Conservation (phyloP, 2,888 invertebrate genomes). For the Tetramorium bicarinatum region DNA sequence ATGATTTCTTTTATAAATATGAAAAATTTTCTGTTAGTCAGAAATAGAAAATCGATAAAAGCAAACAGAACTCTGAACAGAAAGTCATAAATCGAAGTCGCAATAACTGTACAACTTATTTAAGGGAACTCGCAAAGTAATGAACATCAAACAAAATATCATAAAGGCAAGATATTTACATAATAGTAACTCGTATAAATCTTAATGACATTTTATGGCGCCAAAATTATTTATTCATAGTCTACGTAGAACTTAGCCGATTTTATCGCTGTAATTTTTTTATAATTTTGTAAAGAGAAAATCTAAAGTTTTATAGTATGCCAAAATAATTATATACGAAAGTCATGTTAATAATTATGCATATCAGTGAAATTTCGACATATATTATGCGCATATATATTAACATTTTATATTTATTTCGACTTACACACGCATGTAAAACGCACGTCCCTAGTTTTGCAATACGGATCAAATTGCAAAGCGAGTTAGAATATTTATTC, state of each 20-base stretch:
- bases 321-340: conserved; percentile 21
- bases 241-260: not conserved
- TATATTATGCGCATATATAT: conserved; percentile 9
- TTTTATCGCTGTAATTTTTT: conserved; percentile 3
- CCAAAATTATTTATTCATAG: conserved; percentile 31
- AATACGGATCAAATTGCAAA: not conserved
- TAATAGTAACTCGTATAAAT: conserved; percentile 6
- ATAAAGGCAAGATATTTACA: conserved; percentile 14
- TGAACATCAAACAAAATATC: conserved; percentile 21
- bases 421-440: not conserved
- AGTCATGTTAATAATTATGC: conserved; percentile 11
- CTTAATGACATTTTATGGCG: conserved; percentile 7
- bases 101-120: conserved; percentile 15
- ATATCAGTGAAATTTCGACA: not conserved
- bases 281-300: conserved; percentile 11
- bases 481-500: not conserved
- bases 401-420: conserved; percentile 9
- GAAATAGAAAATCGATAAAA: not conserved
- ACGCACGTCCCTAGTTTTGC: not conserved
- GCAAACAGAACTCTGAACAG: not conserved
- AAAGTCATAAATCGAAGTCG: conserved; percentile 22
- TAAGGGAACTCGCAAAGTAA: conserved; percentile 7
- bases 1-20: not conserved
- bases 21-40: not conserved
- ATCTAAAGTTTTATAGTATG: not conserved